Evolutionary conservation across 2,888 invertebrate genomes (phyloP), one percentile per base, ranked within the genome.

Genomic region (Formica aserva): DNA sequence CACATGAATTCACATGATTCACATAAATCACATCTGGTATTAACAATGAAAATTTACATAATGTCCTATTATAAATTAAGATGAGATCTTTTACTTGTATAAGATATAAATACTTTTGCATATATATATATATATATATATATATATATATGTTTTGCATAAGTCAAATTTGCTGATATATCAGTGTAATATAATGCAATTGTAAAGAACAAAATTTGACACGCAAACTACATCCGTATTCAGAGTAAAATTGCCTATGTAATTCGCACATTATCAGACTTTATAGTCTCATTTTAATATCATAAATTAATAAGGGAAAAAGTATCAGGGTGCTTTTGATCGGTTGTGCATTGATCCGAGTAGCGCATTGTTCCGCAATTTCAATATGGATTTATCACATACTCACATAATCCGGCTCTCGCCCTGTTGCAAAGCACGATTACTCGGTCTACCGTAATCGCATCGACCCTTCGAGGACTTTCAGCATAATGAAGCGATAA

Each of bases 401-500:
- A 41, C 15, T 78, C 77, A 15, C 22, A 13, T 78, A 78, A 78
- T 67, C 77, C 77, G 22, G 22, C 26, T 26, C 80, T 82, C 71
- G 69, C 71, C 63, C 63, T 48, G 71, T 78, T 65, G 63, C 45
- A 57, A 66, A 71, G 72, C 76, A 72, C 78, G 71, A 77, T 87
- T 83, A 89, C 32, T 85, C 82, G 80, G 67, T 86, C 87, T 84
- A 83, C 78, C 66, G 80, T 86, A 83, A 83, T 85, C 83, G 62
- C 65, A 52, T 71, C 52, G 75, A 80, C 71, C 83, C 69, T 84
- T 67, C 57, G 84, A 67, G 85, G 83, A 87, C 83, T 86, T 86
- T 60, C 71, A 38, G 69, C 82, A 87, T 89, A 89, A 89, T 87
- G 81, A 89, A 87, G 85, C 89, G 89, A 87, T 89, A 87, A 89